These are phyloP conservation scores for Hydroisotoma schaefferi DNA, from an alignment of 2,888 invertebrate genomes.

Conservation along the genomic window DNA sequence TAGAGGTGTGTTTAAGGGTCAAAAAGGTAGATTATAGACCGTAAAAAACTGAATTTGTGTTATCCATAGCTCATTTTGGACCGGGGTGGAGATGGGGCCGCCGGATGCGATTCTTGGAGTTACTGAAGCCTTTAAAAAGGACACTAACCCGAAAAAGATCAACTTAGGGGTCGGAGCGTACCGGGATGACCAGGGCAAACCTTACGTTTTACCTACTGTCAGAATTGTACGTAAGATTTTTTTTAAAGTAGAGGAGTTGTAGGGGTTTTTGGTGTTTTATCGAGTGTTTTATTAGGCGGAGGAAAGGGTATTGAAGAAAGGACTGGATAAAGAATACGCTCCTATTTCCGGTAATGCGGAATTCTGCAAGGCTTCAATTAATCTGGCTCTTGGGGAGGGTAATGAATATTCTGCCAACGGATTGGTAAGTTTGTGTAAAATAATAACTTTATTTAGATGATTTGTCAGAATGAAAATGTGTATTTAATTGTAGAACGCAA, in stretches of 20 bases:
- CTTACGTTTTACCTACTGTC: constrained; percentile 88
- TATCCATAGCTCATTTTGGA: constrained; percentile 81
- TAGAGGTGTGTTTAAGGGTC: too few relatives aligned
- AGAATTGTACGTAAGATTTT: constrained; percentile 50
- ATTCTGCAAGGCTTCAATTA: constrained; percentile 78
- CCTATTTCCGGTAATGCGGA: constrained; percentile 82
- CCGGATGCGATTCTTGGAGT: constrained; percentile 97
- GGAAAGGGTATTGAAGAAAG: constrained; percentile 63
- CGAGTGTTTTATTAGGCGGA: constrained; percentile 67
- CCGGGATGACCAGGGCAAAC: constrained; percentile 95
- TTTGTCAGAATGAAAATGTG: constrained; percentile 26
- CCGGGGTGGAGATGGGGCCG: constrained; percentile 90
- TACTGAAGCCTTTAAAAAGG: constrained; percentile 90
- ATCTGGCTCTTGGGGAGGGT: constrained; percentile 81
- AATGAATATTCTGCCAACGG: constrained; percentile 66
- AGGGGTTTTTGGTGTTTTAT: background rate
- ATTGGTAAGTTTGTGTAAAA: constrained; percentile 60
- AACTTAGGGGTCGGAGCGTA: constrained; percentile 97
- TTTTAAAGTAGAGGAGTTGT: background rate
- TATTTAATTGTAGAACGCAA: constrained; percentile 61
- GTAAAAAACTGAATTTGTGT: too few relatives aligned
- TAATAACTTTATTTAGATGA: constrained; percentile 2
- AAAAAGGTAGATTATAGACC: too few relatives aligned
- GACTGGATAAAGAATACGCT: constrained; percentile 90
- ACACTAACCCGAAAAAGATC: constrained; percentile 86